A percentile compares a stretch with the other conserved stretches of the same genome.
Conservation (phyloP, 2,113 vertebrate genomes). For the Lepus americanus region DNA sequence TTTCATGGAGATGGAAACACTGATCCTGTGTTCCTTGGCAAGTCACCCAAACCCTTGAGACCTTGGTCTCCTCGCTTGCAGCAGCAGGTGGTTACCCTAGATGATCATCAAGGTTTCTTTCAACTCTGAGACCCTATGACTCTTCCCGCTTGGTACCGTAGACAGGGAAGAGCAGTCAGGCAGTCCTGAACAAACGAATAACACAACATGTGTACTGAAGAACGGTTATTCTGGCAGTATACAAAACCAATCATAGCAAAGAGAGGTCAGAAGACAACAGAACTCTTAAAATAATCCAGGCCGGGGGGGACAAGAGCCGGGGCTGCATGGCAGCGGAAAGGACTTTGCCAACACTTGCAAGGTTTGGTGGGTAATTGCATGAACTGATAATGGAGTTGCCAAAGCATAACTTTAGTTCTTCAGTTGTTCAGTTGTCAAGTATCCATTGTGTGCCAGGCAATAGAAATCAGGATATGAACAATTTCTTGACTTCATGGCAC, state of each 20-base stretch:
- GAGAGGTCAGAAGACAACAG: background rate
- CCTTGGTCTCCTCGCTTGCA: background rate
- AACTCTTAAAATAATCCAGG: background rate
- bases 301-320: background rate
- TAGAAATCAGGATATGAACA: too few relatives aligned
- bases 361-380: background rate
- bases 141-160: background rate
- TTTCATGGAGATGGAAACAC: background rate
- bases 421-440: background rate
- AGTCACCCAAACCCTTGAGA: background rate
- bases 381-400: too few relatives aligned
- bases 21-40: background rate
- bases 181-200: background rate
- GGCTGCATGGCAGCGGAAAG: background rate
- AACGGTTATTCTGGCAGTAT: background rate
- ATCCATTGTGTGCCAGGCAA: accelerated
- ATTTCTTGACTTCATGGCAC: background rate
- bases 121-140: background rate
- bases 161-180: background rate
- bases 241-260: background rate
- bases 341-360: accelerated
- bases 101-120: conserved; percentile 4
- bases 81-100: background rate
- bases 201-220: background rate
- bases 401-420: background rate